Evolutionary conservation across 2,113 vertebrate species (phyloP).

Genomic region (Callithrix jacchus): DNA sequence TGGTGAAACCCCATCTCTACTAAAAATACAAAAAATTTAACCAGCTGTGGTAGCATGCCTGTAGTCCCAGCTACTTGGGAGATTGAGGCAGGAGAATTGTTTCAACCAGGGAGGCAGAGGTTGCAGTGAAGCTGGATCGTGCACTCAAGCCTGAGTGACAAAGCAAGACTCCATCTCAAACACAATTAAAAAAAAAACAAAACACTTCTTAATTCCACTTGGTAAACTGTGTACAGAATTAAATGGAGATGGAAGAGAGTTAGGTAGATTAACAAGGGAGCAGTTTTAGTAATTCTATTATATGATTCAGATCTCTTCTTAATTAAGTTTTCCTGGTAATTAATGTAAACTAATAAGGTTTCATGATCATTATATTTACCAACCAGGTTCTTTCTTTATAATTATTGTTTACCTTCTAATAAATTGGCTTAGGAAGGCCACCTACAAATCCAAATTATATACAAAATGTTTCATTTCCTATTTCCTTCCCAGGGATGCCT

Average conservation of each 20-base stretch:
- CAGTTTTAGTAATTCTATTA: slow-evolving; percentile 10
- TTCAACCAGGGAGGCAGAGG: too few species aligned
- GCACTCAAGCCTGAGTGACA: too few species aligned
- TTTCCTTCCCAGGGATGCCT: neutral
- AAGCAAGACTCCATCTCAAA: too few species aligned
- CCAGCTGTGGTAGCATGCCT: too few species aligned
- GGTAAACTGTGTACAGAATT: neutral
- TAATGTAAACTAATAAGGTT: slow-evolving; percentile 48
- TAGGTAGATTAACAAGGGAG: neutral
- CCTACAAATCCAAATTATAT: slow-evolving; percentile 32
- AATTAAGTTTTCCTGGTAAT: slow-evolving; percentile 55
- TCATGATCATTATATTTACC: slow-evolving; percentile 38
- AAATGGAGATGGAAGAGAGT: neutral
- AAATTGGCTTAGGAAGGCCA: slow-evolving; percentile 39
- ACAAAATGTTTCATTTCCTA: slow-evolving; percentile 46
- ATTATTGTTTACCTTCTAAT: slow-evolving; percentile 55
- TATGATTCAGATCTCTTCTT: neutral
- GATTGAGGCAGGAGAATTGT: too few species aligned
- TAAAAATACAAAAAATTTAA: too few species aligned
- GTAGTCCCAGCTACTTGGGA: too few species aligned
- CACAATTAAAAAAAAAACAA: neutral
- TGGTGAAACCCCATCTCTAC: too few species aligned
- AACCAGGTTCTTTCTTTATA: slow-evolving; percentile 42
- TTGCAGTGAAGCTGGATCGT: too few species aligned
- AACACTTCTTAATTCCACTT: neutral